These are phyloP conservation scores for Halocaridina rubra DNA, from an alignment of 2,888 invertebrate species.

Conservation along the genomic window DNA sequence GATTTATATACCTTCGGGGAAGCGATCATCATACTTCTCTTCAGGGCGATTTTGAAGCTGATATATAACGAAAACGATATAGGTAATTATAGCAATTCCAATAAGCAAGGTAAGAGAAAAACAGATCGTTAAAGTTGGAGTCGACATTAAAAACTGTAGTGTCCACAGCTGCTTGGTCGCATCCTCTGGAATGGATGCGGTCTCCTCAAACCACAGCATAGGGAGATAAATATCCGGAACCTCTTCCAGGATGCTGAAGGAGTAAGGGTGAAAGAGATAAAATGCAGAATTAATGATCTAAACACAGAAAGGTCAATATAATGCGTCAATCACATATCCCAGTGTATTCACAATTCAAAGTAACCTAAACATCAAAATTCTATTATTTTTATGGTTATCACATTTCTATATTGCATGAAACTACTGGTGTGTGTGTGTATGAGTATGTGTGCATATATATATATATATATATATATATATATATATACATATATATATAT, in stretches of 20 bases:
- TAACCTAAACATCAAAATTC: no score
- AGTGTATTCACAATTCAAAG: no score
- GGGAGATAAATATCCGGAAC: constrained; percentile 59
- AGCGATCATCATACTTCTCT: neutral
- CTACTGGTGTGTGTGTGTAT: no score
- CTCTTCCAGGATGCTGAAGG: constrained; percentile 27
- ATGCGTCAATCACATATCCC: no score
- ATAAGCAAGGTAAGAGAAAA: neutral
- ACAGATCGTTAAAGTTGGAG: neutral
- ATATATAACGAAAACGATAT: neutral
- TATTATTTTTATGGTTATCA: no score
- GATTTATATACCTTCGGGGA: neutral
- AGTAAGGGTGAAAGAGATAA: neutral
- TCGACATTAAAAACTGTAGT: neutral
- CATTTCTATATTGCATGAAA: no score
- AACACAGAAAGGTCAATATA: no score
- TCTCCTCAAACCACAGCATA: constrained; percentile 62
- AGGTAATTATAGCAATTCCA: neutral
- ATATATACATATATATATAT: no score
- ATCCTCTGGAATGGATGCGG: constrained; percentile 25
- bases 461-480: no score
- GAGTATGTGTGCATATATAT: no score
- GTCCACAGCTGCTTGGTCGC: neutral
- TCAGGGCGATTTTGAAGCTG: neutral
- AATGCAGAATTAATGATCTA: no score